These are phyloP conservation scores for Diorhabda sublineata DNA, from an alignment of 1,140 invertebrate genomes.

Conservation along the genomic window DNA sequence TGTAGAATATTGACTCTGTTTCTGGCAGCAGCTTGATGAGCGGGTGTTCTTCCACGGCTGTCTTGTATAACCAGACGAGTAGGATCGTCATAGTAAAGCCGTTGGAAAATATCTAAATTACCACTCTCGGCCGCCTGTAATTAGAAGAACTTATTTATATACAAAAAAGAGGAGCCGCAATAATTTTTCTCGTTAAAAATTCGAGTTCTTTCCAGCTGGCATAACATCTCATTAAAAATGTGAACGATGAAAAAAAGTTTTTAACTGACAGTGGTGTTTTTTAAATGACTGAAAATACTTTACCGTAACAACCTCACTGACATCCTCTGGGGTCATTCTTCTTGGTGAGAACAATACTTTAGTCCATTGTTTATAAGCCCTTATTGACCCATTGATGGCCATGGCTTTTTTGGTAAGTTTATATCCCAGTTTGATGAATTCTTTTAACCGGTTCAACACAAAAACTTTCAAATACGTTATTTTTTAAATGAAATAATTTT, in stretches of 20 bases:
- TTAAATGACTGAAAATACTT: neutral
- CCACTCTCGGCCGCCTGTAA: constrained; percentile 75
- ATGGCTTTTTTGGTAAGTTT: constrained; percentile 27
- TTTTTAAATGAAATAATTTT: too few species aligned
- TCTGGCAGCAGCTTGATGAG: constrained; percentile 73
- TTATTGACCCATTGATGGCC: constrained; percentile 46
- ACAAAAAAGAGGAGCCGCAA: too few species aligned
- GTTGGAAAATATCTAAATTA: constrained; percentile 72
- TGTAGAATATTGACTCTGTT: constrained; percentile 71
- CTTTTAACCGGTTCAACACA: neutral
- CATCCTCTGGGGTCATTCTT: constrained; percentile 49
- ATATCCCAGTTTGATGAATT: constrained; percentile 23
- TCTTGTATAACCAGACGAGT: constrained; percentile 65
- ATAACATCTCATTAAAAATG: too few species aligned
- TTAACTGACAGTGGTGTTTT: too few species aligned
- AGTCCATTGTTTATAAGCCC: constrained; percentile 54
- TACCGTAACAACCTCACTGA: constrained; percentile 47
- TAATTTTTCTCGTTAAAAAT: too few species aligned
- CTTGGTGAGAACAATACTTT: constrained; percentile 50
- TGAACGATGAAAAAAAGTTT: too few species aligned
- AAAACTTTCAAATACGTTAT: too few species aligned
- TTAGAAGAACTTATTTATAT: neutral
- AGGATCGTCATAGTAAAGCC: constrained; percentile 65
- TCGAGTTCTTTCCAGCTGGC: too few species aligned
- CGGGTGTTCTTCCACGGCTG: constrained; percentile 64